Evolutionary conservation across 2,113 vertebrate species (phyloP).

Genomic region (Aphyosemion australe): DNA sequence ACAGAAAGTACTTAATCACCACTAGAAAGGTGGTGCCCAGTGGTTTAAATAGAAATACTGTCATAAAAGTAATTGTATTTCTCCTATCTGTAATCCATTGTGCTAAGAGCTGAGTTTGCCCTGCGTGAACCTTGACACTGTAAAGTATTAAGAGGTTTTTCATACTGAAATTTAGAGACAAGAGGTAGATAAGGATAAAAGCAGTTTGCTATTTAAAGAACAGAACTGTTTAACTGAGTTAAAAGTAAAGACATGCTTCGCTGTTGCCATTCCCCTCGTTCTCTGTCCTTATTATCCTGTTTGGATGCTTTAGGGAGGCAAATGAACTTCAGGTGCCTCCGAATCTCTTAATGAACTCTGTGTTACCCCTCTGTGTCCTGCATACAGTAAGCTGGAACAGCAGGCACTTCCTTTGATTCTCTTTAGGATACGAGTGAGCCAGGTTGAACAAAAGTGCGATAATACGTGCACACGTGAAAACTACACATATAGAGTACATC

Average conservation of each 20-base stretch:
- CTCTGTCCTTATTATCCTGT: slow-evolving; percentile 63
- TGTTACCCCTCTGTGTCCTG: slow-evolving; percentile 68
- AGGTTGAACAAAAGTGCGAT: slow-evolving; percentile 2
- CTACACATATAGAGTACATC: not conserved
- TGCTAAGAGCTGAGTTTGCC: slow-evolving; percentile 27
- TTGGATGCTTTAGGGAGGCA: slow-evolving; percentile 74
- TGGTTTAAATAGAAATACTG: slow-evolving; percentile 24
- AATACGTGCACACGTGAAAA: slow-evolving; percentile 6
- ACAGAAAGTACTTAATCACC: slow-evolving; percentile 2
- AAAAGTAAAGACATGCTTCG: slow-evolving; percentile 44
- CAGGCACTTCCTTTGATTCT: slow-evolving; percentile 39
- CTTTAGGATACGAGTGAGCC: slow-evolving; percentile 37
- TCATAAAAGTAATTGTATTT: slow-evolving; percentile 33
- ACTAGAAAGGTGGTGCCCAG: not conserved
- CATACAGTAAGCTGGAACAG: slow-evolving; percentile 41
- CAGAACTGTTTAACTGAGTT: slow-evolving; percentile 43
- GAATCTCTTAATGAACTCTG: slow-evolving; percentile 77
- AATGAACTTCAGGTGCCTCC: slow-evolving; percentile 76
- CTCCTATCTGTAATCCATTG: slow-evolving; percentile 26
- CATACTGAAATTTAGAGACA: slow-evolving; percentile 42
- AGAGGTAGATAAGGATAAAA: slow-evolving; percentile 58
- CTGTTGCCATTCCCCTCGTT: slow-evolving; percentile 37
- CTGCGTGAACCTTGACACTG: slow-evolving; percentile 46
- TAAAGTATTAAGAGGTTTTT: slow-evolving; percentile 38
- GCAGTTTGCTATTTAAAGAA: slow-evolving; percentile 51